A percentile compares a stretch with the other conserved stretches of the same genome.
These are phyloP conservation scores for Phlogophora meticulosa DNA, from an alignment of 2,888 invertebrate species.

Conservation along the genomic window DNA sequence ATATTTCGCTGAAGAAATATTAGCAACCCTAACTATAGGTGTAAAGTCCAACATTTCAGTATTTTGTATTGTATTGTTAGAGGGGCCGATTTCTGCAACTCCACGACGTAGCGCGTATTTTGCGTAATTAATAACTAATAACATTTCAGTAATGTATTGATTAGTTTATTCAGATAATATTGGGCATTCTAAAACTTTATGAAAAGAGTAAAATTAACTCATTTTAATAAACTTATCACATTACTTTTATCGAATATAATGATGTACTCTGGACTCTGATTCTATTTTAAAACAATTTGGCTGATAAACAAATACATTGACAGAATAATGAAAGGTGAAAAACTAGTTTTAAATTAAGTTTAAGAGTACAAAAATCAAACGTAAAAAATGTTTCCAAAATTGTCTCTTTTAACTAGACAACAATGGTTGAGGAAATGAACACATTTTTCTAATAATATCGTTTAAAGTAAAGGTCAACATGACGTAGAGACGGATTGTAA, in stretches of 20 bases:
- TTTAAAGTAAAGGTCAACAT: constrained; percentile 5
- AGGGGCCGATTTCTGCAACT: no score
- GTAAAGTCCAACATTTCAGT: no score
- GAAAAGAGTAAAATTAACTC: background rate
- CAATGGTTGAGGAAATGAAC: background rate
- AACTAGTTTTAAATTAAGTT: background rate
- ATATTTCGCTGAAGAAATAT: no score
- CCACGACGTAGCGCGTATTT: no score
- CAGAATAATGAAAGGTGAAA: background rate
- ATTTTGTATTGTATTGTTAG: no score
- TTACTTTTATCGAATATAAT: constrained; percentile 1
- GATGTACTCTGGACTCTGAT: constrained; percentile 10
- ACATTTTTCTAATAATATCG: background rate
- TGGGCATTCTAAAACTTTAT: background rate
- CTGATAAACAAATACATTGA: background rate
- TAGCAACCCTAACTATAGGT: no score
- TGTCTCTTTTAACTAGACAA: background rate
- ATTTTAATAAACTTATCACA: background rate
- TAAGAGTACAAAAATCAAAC: no score
- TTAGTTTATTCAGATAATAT: no score
- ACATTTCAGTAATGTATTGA: no score
- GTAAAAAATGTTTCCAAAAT: no score
- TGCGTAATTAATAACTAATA: no score
- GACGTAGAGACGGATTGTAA: background rate
- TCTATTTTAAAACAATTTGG: background rate